These are phyloP conservation scores for Acanthacorydalis orientalis DNA, from an alignment of 2,888 invertebrate genomes.

Conservation along the genomic window DNA sequence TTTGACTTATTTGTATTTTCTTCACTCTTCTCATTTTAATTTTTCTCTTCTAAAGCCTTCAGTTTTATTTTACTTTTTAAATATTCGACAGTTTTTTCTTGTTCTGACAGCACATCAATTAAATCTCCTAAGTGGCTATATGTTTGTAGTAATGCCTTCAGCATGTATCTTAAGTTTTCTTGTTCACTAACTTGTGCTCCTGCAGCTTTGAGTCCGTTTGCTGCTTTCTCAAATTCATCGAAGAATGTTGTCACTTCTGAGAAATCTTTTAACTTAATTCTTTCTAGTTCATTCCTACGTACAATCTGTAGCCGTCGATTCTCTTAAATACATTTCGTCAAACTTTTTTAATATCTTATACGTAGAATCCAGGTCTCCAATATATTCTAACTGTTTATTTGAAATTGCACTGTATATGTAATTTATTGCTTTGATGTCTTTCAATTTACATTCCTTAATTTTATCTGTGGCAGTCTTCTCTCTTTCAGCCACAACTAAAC, in stretches of 20 bases:
- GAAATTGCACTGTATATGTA: neutral
- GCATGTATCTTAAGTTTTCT: conserved; percentile 15
- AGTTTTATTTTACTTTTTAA: conserved; percentile 14
- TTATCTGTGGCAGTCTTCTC: conserved; percentile 2
- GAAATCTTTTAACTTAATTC: conserved; percentile 9
- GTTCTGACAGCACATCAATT: conserved; percentile 12
- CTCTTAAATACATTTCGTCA: conserved; percentile 5
- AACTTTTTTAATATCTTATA: conserved; percentile 3
- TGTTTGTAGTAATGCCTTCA: conserved; percentile 12
- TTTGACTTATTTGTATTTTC: conserved; percentile 8
- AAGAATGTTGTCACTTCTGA: conserved; percentile 10
- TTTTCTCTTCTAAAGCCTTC: conserved; percentile 9
- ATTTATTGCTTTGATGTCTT: conserved; percentile 7
- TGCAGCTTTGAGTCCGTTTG: conserved; percentile 13
- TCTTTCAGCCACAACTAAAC: conserved; percentile 5
- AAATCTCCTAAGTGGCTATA: conserved; percentile 14
- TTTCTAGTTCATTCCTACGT: conserved; percentile 9
- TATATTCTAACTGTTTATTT: conserved; percentile 9
- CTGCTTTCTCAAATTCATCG: conserved; percentile 13
- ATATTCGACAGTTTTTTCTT: conserved; percentile 14
- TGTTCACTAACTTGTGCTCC: conserved; percentile 13
- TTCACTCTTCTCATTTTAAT: conserved; percentile 7
- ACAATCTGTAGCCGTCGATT: conserved; percentile 10
- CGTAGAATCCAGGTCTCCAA: conserved; percentile 3
- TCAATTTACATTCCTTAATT: conserved; percentile 3